Evolutionary conservation across 1,140 invertebrate genomes (phyloP), one percentile per base, ranked within the genome.

Genomic region (Onthophagus taurus): DNA sequence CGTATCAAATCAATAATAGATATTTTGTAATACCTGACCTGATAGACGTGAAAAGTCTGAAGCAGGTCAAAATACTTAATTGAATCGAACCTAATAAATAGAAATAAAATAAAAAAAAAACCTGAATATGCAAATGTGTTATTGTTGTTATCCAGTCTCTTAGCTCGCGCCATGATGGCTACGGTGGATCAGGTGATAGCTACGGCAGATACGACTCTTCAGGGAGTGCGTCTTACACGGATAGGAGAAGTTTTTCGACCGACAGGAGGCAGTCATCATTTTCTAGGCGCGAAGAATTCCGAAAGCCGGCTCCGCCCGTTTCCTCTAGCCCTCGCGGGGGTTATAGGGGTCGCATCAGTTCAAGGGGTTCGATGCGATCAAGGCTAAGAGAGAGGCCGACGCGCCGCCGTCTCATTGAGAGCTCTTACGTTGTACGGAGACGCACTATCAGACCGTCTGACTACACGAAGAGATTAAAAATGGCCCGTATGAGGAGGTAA

Each of bases 401-500:
- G 14, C 45, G 59, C 21, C 52, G 58, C 42, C 54, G 54, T 31
- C 48, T 63, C 16, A 31, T 53, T 34, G 60, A 59, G 21, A 58
- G 54, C 46, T 60, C 59, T 34, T 64, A 61, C 47, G 47, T 49
- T 26, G 42, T 63, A 36, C 48, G 56, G 39, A 59, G 57, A 51
- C 52, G 60, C 31, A 49, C 53, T 38, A 17, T 58, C 39, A 41
- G 41, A 44, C 26, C 54, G 14, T 48, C 49, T 41, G 62, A 63
- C 49, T 58, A 53, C 51, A 34, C 50, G 12, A 54, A 59, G 50
- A 55, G 53, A 50, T 46, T 61, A 29, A 61, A 57, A 50, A 54
- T 63, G 36, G 47, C 52, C 33, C 60, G 53, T 48, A 21, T 63
- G 41, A 54, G 60, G 61, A 65, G 63, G 63, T 65, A 63, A 65